phyloP scores from a whole-genome alignment of 2,113 vertebrate genomes.

The Pteruthius melanotis region DNA sequence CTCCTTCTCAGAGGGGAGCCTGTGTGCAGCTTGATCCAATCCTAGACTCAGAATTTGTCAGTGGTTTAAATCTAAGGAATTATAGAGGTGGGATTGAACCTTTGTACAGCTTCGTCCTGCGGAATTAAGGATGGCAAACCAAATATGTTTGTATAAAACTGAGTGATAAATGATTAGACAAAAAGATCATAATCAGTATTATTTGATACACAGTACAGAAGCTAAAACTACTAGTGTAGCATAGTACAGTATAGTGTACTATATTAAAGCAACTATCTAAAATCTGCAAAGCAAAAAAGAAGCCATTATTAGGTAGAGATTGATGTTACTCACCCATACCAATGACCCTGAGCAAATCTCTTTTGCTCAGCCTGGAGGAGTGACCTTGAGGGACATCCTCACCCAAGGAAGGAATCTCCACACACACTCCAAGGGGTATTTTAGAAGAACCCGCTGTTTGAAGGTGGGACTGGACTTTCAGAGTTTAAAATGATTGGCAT shows the following conservation, averaged over 20 bases:
- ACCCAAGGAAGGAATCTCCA: background rate
- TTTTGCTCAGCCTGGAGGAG: background rate
- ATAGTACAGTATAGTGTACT: too few species aligned
- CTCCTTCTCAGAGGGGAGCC: background rate
- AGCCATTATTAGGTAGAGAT: background rate
- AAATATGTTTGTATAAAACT: background rate
- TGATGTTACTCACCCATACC: background rate
- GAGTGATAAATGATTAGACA: background rate
- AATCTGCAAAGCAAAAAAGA: background rate
- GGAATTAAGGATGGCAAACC: background rate
- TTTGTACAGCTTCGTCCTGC: background rate
- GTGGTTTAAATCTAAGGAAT: background rate
- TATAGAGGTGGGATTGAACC: background rate
- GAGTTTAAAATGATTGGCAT: background rate
- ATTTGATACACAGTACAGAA: background rate
- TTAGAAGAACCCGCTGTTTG: background rate
- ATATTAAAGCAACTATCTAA: background rate
- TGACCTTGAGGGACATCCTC: background rate
- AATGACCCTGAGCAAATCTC: background rate
- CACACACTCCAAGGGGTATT: background rate
- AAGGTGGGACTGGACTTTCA: background rate
- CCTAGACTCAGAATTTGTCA: background rate
- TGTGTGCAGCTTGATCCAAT: background rate
- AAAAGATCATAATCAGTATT: background rate
- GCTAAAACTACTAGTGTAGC: background rate